Evolutionary conservation across 1,140 invertebrate species (phyloP).

Genomic region (Drosophila tropicalis): DNA sequence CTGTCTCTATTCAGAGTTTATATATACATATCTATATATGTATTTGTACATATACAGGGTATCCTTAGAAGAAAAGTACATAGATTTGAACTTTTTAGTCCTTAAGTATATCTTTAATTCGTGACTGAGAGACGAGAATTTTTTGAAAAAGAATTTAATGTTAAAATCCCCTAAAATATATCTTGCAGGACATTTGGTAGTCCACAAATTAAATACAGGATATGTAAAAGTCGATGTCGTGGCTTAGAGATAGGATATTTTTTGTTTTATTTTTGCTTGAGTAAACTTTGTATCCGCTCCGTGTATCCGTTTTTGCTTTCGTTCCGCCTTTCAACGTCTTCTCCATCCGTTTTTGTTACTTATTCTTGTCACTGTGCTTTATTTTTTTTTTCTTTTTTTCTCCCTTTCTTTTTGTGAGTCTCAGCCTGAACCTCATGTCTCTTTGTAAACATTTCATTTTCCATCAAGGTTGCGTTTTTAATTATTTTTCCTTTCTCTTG

Average conservation of each 20-base stretch:
- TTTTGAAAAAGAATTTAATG: no score
- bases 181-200: no score
- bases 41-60: neutral
- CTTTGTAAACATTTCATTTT: conserved; percentile 82
- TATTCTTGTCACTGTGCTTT: conserved; percentile 63
- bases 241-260: neutral
- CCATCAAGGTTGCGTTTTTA: conserved; percentile 83
- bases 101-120: no score
- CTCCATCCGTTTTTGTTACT: conserved; percentile 18
- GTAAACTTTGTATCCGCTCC: conserved; percentile 78
- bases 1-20: neutral
- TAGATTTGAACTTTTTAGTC: neutral
- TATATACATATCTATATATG: neutral
- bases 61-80: neutral
- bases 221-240: neutral
- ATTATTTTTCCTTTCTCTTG: conserved; percentile 80
- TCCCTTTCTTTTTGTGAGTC: conserved; percentile 15
- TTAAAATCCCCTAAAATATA: no score
- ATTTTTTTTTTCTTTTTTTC: conserved; percentile 43
- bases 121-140: no score
- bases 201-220: neutral
- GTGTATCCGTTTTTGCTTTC: conserved; percentile 74
- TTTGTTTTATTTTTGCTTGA: conserved; percentile 50
- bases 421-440: conserved; percentile 44
- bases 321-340: conserved; percentile 68